Conservation (phyloP, 2,113 vertebrate species). For the Saiga tatarica region DNA sequence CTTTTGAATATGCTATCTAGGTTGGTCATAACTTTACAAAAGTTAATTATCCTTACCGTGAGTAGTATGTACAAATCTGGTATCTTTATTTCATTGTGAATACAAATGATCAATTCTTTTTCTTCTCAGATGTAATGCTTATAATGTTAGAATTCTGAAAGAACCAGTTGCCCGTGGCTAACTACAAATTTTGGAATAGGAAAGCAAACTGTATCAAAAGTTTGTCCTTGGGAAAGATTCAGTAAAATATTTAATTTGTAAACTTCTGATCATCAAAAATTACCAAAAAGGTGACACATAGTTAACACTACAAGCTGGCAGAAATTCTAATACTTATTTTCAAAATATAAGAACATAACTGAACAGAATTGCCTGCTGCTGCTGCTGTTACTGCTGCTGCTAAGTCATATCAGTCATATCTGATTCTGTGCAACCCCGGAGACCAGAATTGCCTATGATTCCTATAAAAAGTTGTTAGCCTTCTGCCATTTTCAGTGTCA, state of each 20-base stretch:
- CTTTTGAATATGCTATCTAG: no score
- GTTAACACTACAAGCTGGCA: not conserved
- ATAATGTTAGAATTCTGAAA: not conserved
- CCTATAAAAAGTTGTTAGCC: not conserved
- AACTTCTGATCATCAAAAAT: not conserved
- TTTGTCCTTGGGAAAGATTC: not conserved
- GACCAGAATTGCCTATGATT: not conserved
- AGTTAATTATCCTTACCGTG: not conserved
- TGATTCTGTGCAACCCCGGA: no score
- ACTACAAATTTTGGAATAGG: not conserved
- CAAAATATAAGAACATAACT: not conserved
- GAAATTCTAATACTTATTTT: not conserved
- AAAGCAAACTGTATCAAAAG: not conserved
- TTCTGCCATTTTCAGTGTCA: not conserved
- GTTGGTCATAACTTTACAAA: not conserved
- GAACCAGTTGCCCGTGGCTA: not conserved
- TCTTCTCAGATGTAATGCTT: not conserved
- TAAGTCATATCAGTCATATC: accelerated
- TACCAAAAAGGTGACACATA: not conserved
- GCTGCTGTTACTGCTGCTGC: no score
- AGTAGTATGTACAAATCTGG: not conserved
- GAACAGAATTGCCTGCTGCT: not conserved
- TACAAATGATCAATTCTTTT: not conserved
- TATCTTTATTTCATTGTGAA: not conserved
- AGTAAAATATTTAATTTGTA: not conserved